A percentile compares a stretch with the other conserved stretches of the same genome.
Evolutionary conservation across 1,140 invertebrate species (phyloP).

Genomic region (Tetragnatha versicolor): DNA sequence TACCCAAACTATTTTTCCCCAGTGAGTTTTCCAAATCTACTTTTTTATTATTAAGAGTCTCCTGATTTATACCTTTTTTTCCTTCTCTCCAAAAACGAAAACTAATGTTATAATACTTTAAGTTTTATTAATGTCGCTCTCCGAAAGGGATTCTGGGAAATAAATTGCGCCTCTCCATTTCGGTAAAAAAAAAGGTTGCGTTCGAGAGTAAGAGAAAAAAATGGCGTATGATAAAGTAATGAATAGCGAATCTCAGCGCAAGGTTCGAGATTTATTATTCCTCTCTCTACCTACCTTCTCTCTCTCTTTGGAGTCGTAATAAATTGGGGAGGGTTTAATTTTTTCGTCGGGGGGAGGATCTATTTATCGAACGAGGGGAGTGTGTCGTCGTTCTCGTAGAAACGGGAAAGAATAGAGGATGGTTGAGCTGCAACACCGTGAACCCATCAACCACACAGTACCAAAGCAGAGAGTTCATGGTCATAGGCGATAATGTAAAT

Average conservation of each 20-base stretch:
- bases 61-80: not conserved
- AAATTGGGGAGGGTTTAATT: not conserved
- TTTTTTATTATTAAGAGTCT: too few relatives aligned
- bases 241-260: not conserved
- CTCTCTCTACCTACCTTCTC: not conserved
- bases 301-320: slow-evolving; percentile 3
- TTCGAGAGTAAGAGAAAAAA: not conserved
- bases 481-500: too few relatives aligned
- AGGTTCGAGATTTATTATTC: not conserved
- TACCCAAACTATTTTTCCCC: too few relatives aligned
- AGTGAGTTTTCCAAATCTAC: too few relatives aligned
- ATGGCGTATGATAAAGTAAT: slow-evolving; percentile 5
- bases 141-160: not conserved
- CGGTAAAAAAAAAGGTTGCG: not conserved
- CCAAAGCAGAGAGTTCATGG: too few relatives aligned
- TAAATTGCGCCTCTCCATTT: slow-evolving; percentile 6
- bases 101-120: slow-evolving; percentile 51
- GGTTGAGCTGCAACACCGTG: too few relatives aligned
- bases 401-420: too few relatives aligned
- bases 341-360: too few relatives aligned
- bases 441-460: too few relatives aligned
- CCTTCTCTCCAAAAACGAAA: slow-evolving; percentile 1
- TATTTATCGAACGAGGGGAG: too few relatives aligned
- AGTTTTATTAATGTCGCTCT: slow-evolving; percentile 45
- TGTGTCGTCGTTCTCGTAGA: too few relatives aligned